A percentile compares a stretch with the other conserved stretches of the same genome.
Evolutionary conservation across 53 echinoderm and acorn worm species (phyloP).

Genomic region (Paelopatides confundens): DNA sequence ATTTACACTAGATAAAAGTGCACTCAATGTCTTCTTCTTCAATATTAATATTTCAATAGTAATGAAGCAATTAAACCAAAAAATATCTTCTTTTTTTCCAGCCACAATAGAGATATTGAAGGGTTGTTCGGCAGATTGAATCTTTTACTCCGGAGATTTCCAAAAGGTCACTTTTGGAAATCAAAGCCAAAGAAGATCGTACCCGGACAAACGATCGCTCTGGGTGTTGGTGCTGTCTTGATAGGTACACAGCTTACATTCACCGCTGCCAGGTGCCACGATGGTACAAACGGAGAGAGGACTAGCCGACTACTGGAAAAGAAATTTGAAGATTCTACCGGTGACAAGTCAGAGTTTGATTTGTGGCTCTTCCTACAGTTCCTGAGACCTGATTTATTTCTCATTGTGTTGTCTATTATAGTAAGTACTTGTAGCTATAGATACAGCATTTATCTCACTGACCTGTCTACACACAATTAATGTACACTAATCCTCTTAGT

Average conservation of each 20-base stretch:
- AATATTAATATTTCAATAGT: no score
- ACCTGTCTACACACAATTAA: no score
- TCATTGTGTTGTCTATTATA: conserved; percentile 19
- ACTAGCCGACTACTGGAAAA: background rate
- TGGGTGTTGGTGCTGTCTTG: background rate
- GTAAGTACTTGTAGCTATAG: conserved; percentile 12
- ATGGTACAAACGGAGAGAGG: background rate
- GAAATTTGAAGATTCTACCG: background rate
- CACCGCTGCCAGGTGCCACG: background rate
- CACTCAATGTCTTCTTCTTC: no score
- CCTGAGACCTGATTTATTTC: conserved; percentile 15
- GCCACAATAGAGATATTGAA: no score
- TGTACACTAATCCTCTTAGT: no score
- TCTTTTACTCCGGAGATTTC: no score
- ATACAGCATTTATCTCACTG: background rate
- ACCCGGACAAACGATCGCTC: background rate
- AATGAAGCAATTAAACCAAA: no score
- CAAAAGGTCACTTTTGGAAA: no score
- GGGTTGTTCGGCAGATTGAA: no score
- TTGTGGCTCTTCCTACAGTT: conserved; percentile 27
- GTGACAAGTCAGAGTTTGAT: conserved; percentile 1
- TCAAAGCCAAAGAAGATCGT: no score
- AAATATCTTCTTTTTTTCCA: no score
- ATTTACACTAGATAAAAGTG: no score
- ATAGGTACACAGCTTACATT: background rate